Evolutionary conservation across 1,140 invertebrate species (phyloP), one percentile per base, ranked within the genome.

Genomic region (Venturia canescens): DNA sequence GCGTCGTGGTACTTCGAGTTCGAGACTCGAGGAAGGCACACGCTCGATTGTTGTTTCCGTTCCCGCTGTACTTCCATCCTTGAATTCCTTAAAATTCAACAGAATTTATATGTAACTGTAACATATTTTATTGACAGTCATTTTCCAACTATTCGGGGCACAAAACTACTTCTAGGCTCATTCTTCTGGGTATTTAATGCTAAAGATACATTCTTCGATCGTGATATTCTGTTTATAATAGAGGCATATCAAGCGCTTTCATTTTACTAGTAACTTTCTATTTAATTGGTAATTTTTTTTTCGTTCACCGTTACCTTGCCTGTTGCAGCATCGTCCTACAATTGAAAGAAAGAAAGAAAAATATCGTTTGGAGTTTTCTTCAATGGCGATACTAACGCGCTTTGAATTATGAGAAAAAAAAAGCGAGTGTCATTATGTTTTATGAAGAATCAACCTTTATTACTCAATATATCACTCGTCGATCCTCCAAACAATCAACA

Each of bases 71-170:
- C 83, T 85, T 53, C 88, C 90, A 86, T 91, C 89, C 80, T 91
- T 92, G 69, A 92, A 92, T 82, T 92, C 90, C 91, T 92, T 83
- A 66, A 87, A 84, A 76, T 76, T 74, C 53, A 0, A 44, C 63
- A 76, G 83, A 75, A 23, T 3, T 0, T 6, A 81, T 79, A 77
- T 50, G 53, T 21, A 18, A 23, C 48, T 60, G n/a, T 3, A 9
- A n/a, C 50, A n/a, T 13, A 5, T 57, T 57, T n/a, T 57, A 3
- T 57, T 57, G 6, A n/a, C n/a, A 57, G 21, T 57, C 1, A 21
- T n/a, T 57, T 57, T 57, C 4, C 18, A n/a, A 2, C 21, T n/a
- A 21, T 57, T 5, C 21, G 5, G 18, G 21, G 18, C 5, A 57
- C 6, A 9, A 60, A 75, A 78, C 71, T 44, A 80, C 72, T 16